These are phyloP conservation scores for Lypha dubia DNA, from an alignment of 2,888 invertebrate species.

Conservation along the genomic window DNA sequence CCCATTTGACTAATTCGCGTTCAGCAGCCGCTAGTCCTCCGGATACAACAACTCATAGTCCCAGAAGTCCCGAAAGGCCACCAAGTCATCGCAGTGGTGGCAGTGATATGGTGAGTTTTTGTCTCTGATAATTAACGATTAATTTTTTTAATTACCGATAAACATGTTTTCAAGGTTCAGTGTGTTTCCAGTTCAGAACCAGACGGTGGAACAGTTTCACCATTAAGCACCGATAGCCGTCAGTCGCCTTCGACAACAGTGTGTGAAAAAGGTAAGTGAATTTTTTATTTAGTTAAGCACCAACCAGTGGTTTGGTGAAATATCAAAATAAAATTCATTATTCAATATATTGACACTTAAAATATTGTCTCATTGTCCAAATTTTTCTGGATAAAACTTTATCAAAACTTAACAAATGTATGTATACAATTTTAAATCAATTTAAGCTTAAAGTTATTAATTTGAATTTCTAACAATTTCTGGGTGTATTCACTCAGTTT, in stretches of 20 bases:
- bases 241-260: constrained; percentile 83
- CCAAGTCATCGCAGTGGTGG: constrained; percentile 83
- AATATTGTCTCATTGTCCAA: too few species aligned
- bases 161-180: constrained; percentile 87
- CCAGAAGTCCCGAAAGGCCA: constrained; percentile 86
- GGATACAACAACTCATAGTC: constrained; percentile 93
- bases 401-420: too few species aligned
- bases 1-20: constrained; percentile 74
- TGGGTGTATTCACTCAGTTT: too few species aligned
- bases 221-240: constrained; percentile 81
- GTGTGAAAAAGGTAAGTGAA: constrained; percentile 81
- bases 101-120: constrained; percentile 82
- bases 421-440: too few species aligned
- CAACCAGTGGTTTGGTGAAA: too few species aligned
- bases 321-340: too few species aligned
- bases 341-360: too few species aligned
- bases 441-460: too few species aligned
- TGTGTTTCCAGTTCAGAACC: constrained; percentile 94
- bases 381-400: too few species aligned
- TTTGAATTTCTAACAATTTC: too few species aligned
- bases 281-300: too few species aligned
- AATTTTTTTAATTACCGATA: neutral
- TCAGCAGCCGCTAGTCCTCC: constrained; percentile 87
- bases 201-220: constrained; percentile 86
- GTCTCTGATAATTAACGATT: neutral